phyloP scores from a whole-genome alignment of 2,888 invertebrate species.

The Neocrepidodera transversa region DNA sequence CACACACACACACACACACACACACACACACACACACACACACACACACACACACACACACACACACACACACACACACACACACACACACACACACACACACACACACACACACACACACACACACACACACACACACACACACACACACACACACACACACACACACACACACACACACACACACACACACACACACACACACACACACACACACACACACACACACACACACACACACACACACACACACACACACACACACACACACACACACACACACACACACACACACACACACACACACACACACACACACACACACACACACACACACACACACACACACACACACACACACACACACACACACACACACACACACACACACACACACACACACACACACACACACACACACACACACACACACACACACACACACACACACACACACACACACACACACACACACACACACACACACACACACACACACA shows the following conservation, averaged over 20 bases:
- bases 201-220: neutral
- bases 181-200: neutral
- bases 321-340: neutral
- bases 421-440: neutral
- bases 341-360: neutral
- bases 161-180: neutral
- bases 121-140: neutral
- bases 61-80: neutral
- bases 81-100: neutral
- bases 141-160: neutral
- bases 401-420: neutral
- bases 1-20: neutral
- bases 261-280: neutral
- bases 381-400: neutral
- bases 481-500: neutral
- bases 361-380: neutral
- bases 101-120: neutral
- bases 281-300: neutral
- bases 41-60: neutral
- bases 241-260: neutral
- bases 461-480: neutral
- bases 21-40: neutral
- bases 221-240: neutral
- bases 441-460: neutral
- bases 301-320: neutral